phyloP scores from a whole-genome alignment of 2,113 vertebrate species.

The Ginglymostoma cirratum region DNA sequence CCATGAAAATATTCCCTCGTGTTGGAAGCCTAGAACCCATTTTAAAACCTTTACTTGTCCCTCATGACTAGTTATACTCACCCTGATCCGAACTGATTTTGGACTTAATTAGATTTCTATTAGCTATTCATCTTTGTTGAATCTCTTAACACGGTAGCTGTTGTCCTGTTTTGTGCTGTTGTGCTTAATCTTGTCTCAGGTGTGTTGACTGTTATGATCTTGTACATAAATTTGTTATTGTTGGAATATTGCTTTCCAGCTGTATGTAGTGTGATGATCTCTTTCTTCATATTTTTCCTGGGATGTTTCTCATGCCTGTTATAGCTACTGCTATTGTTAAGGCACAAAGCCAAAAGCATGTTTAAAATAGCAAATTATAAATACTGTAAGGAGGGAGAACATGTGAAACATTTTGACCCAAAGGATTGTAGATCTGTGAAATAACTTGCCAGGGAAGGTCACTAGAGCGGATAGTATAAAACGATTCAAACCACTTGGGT shows the following conservation, averaged over 20 bases:
- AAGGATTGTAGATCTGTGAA: background rate
- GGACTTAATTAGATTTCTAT: background rate
- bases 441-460: background rate
- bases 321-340: background rate
- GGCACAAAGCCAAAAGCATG: background rate
- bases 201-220: conserved; percentile 11
- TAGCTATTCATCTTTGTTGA: background rate
- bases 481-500: background rate
- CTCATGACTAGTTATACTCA: background rate
- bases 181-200: background rate
- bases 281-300: background rate
- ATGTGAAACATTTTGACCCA: background rate
- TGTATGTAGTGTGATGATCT: too few species aligned
- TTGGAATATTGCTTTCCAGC: background rate
- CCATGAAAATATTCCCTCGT: background rate
- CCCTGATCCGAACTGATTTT: background rate
- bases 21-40: background rate
- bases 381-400: background rate
- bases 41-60: background rate
- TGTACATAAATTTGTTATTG: background rate
- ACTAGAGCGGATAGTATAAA: background rate
- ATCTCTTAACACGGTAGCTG: background rate
- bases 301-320: background rate
- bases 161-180: background rate
- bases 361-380: background rate